Conservation (phyloP, 2,113 vertebrate genomes). For the Phalacrocorax aristotelis region DNA sequence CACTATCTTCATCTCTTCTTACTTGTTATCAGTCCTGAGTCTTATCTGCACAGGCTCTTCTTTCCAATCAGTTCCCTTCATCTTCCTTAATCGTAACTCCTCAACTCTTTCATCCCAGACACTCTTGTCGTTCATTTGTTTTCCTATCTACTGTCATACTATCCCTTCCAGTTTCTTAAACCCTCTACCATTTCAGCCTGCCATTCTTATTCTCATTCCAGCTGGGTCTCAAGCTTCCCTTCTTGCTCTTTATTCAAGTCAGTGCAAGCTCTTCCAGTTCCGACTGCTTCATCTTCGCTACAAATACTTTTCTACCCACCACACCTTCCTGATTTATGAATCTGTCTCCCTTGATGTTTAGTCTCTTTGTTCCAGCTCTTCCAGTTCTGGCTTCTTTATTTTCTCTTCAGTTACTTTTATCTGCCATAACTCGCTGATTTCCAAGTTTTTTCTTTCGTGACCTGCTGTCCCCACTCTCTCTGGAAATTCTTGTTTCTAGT, state of each 20-base stretch:
- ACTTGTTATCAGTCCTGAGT: neutral
- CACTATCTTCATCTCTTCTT: neutral
- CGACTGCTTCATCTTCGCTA: neutral
- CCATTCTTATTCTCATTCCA: neutral
- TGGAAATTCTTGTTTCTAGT: neutral
- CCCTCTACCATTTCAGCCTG: neutral
- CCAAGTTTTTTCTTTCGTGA: neutral
- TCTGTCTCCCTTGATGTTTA: neutral
- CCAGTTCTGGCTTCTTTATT: neutral
- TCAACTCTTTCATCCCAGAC: neutral
- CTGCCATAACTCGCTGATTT: neutral
- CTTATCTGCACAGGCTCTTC: neutral
- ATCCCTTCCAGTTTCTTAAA: neutral
- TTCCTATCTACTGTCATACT: neutral
- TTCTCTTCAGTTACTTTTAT: neutral
- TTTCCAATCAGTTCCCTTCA: neutral
- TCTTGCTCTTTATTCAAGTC: neutral
- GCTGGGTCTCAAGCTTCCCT: neutral
- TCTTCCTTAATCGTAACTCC: neutral
- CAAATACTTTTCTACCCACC: neutral
- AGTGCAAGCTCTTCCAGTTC: neutral
- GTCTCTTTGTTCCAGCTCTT: neutral
- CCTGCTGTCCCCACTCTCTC: neutral
- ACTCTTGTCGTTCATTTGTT: neutral
- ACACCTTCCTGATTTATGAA: neutral